Conservation (phyloP, 2,888 invertebrate species). For the Nymphalis urticae region DNA sequence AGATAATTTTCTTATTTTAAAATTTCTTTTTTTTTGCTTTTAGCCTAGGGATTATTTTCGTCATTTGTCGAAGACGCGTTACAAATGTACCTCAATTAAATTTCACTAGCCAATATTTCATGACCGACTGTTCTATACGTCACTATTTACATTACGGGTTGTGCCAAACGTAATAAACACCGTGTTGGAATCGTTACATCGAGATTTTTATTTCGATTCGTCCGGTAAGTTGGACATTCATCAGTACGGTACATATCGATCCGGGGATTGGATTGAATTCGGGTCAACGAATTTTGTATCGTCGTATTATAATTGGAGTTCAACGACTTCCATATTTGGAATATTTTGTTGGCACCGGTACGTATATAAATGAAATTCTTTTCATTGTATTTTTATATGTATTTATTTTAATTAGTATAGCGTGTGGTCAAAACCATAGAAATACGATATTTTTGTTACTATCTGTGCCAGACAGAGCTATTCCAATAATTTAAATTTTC, state of each 20-base stretch:
- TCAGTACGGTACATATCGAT: constrained; percentile 54
- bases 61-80: background rate
- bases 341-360: constrained; percentile 34
- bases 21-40: background rate
- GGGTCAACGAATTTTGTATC: constrained; percentile 48
- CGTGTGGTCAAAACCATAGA: too few relatives aligned
- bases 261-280: constrained; percentile 48
- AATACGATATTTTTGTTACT: too few relatives aligned
- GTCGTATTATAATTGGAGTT: constrained; percentile 37
- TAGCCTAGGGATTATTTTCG: background rate
- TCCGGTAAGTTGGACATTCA: constrained; percentile 45
- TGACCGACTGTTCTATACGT: constrained; percentile 28
- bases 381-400: background rate
- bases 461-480: too few relatives aligned
- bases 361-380: constrained; percentile 18
- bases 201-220: constrained; percentile 63
- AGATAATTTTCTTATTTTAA: background rate
- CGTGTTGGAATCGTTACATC: constrained; percentile 52
- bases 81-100: background rate
- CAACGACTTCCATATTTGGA: constrained; percentile 33
- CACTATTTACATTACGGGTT: constrained; percentile 51
- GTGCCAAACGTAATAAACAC: constrained; percentile 67
- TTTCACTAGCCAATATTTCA: constrained; percentile 40
- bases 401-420: background rate
- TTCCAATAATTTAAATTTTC: too few relatives aligned